phyloP scores from a whole-genome alignment of 2,113 vertebrate species.

The Pedetes capensis region DNA sequence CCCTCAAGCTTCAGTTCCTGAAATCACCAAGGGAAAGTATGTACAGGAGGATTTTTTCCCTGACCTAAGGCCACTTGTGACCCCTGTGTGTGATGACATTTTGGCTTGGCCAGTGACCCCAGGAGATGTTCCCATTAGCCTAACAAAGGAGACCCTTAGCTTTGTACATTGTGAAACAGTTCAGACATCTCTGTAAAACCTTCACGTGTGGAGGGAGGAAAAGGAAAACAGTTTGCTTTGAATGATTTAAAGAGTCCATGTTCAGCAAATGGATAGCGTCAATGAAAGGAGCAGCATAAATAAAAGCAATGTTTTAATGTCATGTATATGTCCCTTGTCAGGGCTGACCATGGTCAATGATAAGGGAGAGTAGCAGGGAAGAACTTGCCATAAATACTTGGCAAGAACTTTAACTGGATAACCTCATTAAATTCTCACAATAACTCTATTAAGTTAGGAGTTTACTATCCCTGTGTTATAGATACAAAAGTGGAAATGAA shows the following conservation, averaged over 20 bases:
- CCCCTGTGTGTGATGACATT: background rate
- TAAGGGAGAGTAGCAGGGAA: background rate
- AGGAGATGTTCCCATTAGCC: background rate
- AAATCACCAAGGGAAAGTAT: background rate
- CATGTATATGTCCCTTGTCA: background rate
- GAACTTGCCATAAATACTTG: background rate
- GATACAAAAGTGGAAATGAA: background rate
- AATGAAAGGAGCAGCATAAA: background rate
- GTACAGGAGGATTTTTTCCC: background rate
- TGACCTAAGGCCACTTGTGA: background rate
- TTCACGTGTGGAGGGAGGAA: background rate
- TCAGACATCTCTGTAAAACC: background rate
- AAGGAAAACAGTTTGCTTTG: background rate
- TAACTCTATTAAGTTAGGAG: background rate
- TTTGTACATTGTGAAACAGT: background rate
- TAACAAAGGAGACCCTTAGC: background rate
- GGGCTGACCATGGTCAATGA: background rate
- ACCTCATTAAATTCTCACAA: background rate
- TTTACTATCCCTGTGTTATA: background rate
- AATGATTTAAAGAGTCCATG: background rate
- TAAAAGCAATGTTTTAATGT: background rate
- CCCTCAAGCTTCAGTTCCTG: background rate
- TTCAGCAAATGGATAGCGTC: background rate
- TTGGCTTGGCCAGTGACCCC: background rate
- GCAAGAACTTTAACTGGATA: background rate